phyloP scores from a whole-genome alignment of 1,140 invertebrate genomes.

The Cheumatopsyche charites region DNA sequence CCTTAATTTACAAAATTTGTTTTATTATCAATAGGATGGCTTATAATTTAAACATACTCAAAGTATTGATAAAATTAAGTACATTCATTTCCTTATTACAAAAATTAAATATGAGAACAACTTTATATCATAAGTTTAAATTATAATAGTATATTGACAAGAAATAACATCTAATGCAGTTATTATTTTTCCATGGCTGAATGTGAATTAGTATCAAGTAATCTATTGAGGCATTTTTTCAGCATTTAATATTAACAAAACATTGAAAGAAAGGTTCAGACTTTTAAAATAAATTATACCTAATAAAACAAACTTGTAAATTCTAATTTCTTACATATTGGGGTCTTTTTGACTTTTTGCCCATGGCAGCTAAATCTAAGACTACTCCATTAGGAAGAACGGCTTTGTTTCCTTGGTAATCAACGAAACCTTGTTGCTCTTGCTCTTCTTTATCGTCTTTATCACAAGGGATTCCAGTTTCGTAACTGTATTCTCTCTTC shows the following conservation, averaged over 20 bases:
- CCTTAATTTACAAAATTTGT: slow-evolving; percentile 22
- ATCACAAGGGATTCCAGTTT: slow-evolving; percentile 72
- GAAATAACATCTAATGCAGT: background rate
- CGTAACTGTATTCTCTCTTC: slow-evolving; percentile 74
- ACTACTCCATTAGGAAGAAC: slow-evolving; percentile 73
- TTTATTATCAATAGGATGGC: slow-evolving; percentile 32
- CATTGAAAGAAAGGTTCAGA: background rate
- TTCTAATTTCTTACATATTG: slow-evolving; percentile 44
- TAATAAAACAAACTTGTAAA: slow-evolving; percentile 10
- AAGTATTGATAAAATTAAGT: background rate
- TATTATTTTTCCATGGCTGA: slow-evolving; percentile 7
- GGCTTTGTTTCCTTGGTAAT: slow-evolving; percentile 73
- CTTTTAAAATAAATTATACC: slow-evolving; percentile 8
- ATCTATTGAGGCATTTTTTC: background rate
- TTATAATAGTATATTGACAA: background rate
- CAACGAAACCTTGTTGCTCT: slow-evolving; percentile 69
- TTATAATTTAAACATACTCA: slow-evolving; percentile 22
- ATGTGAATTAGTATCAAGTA: no score
- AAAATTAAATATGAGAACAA: background rate
- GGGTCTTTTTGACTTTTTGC: slow-evolving; percentile 71
- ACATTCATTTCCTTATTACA: background rate
- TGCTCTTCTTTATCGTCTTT: slow-evolving; percentile 64
- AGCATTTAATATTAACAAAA: background rate
- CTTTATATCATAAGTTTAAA: no score
- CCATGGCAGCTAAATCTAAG: slow-evolving; percentile 71